phyloP scores from a whole-genome alignment of 2,888 invertebrate species.

The Dicranocentrus wangi region DNA sequence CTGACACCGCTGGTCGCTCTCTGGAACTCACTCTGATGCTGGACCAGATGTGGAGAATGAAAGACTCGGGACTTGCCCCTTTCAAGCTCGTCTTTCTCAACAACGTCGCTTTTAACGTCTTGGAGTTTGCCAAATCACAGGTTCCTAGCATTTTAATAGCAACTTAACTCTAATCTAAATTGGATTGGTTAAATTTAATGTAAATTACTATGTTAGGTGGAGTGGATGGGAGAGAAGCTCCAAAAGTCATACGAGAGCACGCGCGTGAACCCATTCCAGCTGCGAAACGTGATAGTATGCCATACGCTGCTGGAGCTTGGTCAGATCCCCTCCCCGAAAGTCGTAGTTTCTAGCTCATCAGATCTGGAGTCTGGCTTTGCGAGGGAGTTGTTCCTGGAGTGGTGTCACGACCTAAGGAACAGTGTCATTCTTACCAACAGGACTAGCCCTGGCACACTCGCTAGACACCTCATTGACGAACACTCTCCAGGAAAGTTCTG shows the following conservation, averaged over 20 bases:
- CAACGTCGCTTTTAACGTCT: conserved; percentile 79
- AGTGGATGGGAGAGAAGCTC: conserved; percentile 81
- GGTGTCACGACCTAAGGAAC: conserved; percentile 78
- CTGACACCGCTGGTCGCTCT: conserved; percentile 80
- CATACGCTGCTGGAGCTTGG: conserved; percentile 77
- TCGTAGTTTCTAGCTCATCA: conserved; percentile 78
- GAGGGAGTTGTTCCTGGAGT: conserved; percentile 78
- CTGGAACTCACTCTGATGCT: conserved; percentile 79
- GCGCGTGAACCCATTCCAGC: conserved; percentile 77
- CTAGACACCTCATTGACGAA: conserved; percentile 83
- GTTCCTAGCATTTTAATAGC: too few species aligned
- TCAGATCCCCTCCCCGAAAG: conserved; percentile 78
- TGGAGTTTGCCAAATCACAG: conserved; percentile 79
- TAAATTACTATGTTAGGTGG: conserved; percentile 76
- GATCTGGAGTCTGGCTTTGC: conserved; percentile 79
- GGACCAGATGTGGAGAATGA: conserved; percentile 76
- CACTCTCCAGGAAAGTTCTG: conserved; percentile 84
- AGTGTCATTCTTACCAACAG: conserved; percentile 79
- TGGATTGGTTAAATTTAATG: too few species aligned
- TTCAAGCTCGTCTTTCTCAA: conserved; percentile 79
- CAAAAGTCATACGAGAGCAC: conserved; percentile 75
- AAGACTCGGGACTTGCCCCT: conserved; percentile 78
- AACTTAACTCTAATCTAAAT: too few species aligned
- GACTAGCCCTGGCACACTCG: conserved; percentile 86
- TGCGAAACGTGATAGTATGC: conserved; percentile 77